phyloP scores from a whole-genome alignment of 1,140 invertebrate genomes.

The Drosophila yakuba region DNA sequence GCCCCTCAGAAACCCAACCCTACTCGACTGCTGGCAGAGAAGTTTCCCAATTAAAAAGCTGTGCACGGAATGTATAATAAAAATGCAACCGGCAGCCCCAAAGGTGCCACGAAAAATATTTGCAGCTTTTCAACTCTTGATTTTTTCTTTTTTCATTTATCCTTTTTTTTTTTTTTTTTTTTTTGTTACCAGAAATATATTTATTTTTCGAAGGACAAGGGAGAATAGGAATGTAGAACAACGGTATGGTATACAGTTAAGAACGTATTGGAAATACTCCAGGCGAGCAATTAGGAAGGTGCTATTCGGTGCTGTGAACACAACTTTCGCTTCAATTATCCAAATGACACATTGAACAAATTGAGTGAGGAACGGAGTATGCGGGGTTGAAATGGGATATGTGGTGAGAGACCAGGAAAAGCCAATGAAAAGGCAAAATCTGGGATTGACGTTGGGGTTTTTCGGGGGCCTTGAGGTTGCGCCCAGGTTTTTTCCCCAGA shows the following conservation, averaged over 20 bases:
- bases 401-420: slow-evolving; percentile 2
- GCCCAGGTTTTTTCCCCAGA: slow-evolving; percentile 17
- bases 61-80: slow-evolving; percentile 35
- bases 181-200: slow-evolving; percentile 33
- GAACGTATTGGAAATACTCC: slow-evolving; percentile 3
- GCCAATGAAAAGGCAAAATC: not conserved
- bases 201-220: slow-evolving; percentile 34
- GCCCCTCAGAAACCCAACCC: not conserved
- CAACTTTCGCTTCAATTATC: slow-evolving; percentile 61
- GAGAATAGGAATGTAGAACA: slow-evolving; percentile 7
- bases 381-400: not conserved
- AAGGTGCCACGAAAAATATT: slow-evolving; percentile 43
- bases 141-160: not conserved
- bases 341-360: slow-evolving; percentile 62
- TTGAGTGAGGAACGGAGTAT: slow-evolving; percentile 21
- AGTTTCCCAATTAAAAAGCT: slow-evolving; percentile 66
- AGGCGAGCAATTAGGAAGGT: slow-evolving; percentile 53
- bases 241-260: not conserved
- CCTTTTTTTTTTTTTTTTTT: slow-evolving; percentile 7
- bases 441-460: slow-evolving; percentile 22
- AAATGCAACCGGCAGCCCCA: slow-evolving; percentile 21
- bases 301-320: slow-evolving; percentile 53
- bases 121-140: slow-evolving; percentile 29
- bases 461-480: not conserved
- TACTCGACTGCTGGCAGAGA: slow-evolving; percentile 19